A percentile compares a stretch with the other conserved stretches of the same genome.
Evolutionary conservation across 2,888 invertebrate genomes (phyloP).

Genomic region (Brachycybe producta): DNA sequence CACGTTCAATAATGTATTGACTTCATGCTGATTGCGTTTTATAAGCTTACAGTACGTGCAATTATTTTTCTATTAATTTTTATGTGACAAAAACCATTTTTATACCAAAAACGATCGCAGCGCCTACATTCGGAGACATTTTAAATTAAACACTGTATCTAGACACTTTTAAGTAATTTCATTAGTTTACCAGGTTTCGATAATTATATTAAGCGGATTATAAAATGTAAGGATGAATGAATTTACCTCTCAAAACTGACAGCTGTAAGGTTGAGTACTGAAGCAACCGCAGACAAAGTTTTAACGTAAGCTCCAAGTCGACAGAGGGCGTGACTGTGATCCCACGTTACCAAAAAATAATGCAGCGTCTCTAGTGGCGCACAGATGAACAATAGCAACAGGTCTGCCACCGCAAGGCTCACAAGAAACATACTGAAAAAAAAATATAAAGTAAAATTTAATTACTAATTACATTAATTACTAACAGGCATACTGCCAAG

Average conservation of each 20-base stretch:
- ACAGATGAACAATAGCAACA: slow-evolving; percentile 37
- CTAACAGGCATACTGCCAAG: too few species aligned
- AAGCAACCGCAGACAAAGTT: slow-evolving; percentile 38
- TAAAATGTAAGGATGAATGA: too few species aligned
- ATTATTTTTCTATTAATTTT: too few species aligned
- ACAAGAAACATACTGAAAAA: slow-evolving; percentile 25
- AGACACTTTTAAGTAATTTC: too few species aligned
- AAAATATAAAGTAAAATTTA: slow-evolving; percentile 3
- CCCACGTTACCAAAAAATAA: slow-evolving; percentile 36
- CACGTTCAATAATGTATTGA: too few species aligned
- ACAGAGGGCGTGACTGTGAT: slow-evolving; percentile 36
- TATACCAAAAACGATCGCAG: too few species aligned
- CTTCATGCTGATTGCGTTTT: too few species aligned
- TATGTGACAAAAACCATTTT: too few species aligned
- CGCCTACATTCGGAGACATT: too few species aligned
- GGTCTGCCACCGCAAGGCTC: slow-evolving; percentile 36
- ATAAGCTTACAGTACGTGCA: too few species aligned
- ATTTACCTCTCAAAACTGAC: slow-evolving; percentile 42
- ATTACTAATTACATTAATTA: background rate
- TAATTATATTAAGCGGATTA: too few species aligned
- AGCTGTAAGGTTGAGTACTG: slow-evolving; percentile 40
- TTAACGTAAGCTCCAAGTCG: slow-evolving; percentile 38
- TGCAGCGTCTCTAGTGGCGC: slow-evolving; percentile 37
- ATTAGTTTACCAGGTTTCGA: background rate
- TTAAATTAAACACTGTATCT: too few species aligned